These are phyloP conservation scores for Galerucella calmariensis DNA, from an alignment of 2,888 invertebrate species.

Conservation along the genomic window DNA sequence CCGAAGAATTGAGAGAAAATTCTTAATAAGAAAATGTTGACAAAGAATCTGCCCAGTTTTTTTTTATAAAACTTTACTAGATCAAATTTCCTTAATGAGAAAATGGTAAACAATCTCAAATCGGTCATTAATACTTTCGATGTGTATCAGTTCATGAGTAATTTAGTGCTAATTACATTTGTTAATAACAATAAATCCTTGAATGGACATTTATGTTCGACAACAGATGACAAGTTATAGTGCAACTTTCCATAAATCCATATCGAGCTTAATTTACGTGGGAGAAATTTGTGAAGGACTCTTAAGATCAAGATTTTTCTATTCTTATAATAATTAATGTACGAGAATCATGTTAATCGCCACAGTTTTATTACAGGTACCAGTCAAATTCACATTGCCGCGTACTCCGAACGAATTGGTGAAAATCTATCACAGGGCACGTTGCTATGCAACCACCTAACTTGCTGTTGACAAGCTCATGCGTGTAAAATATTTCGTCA, in stretches of 20 bases:
- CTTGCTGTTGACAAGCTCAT: no score
- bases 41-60: background rate
- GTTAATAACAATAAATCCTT: slow-evolving; percentile 18
- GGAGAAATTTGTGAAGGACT: background rate
- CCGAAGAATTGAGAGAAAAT: no score
- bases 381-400: no score
- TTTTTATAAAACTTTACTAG: background rate
- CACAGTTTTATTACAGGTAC: no score
- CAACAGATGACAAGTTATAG: background rate
- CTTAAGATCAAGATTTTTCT: background rate
- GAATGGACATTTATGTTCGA: background rate
- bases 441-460: no score
- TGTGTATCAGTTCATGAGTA: slow-evolving; percentile 1
- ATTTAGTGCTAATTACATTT: slow-evolving; percentile 6
- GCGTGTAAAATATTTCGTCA: no score
- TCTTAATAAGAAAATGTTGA: no score
- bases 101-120: slow-evolving; percentile 8
- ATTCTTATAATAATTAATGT: background rate
- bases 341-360: no score
- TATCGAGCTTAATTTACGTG: slow-evolving; percentile 1
- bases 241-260: background rate
- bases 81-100: background rate
- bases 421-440: no score
- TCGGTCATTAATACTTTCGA: background rate
- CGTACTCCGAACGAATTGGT: no score